Evolutionary conservation across 2,888 invertebrate genomes (phyloP).

Genomic region (Rhingia rostrata): DNA sequence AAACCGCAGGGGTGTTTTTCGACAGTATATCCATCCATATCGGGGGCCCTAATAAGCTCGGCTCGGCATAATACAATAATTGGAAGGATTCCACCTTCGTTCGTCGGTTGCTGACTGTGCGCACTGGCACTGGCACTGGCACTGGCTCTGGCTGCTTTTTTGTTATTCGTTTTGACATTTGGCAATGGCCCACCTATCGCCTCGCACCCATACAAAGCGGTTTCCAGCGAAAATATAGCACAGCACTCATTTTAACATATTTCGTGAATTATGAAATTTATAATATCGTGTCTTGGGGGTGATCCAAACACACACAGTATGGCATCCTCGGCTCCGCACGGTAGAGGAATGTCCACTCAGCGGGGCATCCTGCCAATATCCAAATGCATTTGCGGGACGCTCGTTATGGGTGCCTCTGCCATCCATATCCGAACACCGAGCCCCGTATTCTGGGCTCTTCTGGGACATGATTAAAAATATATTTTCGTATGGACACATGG

Average conservation of each 20-base stretch:
- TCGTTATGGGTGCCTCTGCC: constrained; percentile 67
- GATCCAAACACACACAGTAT: constrained; percentile 75
- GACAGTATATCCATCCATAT: constrained; percentile 71
- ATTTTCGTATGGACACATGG: constrained; percentile 63
- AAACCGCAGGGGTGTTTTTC: constrained; percentile 74
- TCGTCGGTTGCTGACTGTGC: constrained; percentile 3
- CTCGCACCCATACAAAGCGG: constrained; percentile 73
- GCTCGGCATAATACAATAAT: constrained; percentile 68
- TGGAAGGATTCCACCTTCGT: constrained; percentile 62
- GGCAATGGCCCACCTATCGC: constrained; percentile 74
- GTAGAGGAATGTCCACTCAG: constrained; percentile 73
- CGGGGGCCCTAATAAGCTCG: constrained; percentile 68
- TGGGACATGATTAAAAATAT: constrained; percentile 72
- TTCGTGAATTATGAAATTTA: constrained; percentile 75
- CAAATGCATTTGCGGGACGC: constrained; percentile 67
- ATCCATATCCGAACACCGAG: constrained; percentile 2
- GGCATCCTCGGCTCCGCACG: constrained; percentile 54
- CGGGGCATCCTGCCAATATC: constrained; percentile 71
- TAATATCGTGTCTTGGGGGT: constrained; percentile 75
- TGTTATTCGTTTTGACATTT: constrained; percentile 74
- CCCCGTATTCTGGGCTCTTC: constrained; percentile 24
- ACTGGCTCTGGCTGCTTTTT: constrained; percentile 31
- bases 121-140: not conserved
- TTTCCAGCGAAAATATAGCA: constrained; percentile 73
- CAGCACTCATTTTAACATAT: constrained; percentile 74